Evolutionary conservation across 2,797 vertebrate species (phyloP).

Genomic region (Phrynocephalus guinanensis): DNA sequence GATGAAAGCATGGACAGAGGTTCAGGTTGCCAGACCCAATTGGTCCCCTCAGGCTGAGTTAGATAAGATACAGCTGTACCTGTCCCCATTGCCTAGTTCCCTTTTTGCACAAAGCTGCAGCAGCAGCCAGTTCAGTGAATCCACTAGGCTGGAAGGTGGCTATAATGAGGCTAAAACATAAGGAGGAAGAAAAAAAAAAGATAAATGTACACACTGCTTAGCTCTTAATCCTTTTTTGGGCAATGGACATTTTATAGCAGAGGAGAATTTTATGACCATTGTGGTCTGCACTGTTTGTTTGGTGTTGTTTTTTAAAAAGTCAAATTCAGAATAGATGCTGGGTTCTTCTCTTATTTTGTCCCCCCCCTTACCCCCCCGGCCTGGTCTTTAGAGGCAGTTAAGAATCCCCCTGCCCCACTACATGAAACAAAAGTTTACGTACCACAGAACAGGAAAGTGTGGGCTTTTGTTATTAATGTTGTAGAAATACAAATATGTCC

Average conservation of each 20-base stretch:
- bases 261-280: background rate
- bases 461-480: slow-evolving; percentile 83
- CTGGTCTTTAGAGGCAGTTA: slow-evolving; percentile 31
- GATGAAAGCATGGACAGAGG: slow-evolving; percentile 44
- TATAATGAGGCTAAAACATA: background rate
- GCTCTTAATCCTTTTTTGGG: background rate
- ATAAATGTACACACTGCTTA: slow-evolving; percentile 46
- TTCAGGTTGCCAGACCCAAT: slow-evolving; percentile 61
- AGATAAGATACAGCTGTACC: slow-evolving; percentile 66
- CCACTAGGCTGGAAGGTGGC: slow-evolving; percentile 49
- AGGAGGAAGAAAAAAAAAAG: slow-evolving; percentile 17
- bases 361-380: background rate
- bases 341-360: background rate
- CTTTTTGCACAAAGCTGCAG: slow-evolving; percentile 54
- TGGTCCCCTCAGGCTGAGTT: slow-evolving; percentile 60
- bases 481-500: slow-evolving; percentile 88
- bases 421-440: slow-evolving; percentile 68
- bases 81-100: slow-evolving; percentile 57
- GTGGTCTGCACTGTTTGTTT: background rate
- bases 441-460: slow-evolving; percentile 70
- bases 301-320: background rate
- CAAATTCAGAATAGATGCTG: background rate
- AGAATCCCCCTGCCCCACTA: background rate
- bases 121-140: slow-evolving; percentile 18
- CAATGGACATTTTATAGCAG: background rate